Evolutionary conservation across 2,888 invertebrate genomes (phyloP), one percentile per base, ranked within the genome.

Genomic region (Apamea epomidion): DNA sequence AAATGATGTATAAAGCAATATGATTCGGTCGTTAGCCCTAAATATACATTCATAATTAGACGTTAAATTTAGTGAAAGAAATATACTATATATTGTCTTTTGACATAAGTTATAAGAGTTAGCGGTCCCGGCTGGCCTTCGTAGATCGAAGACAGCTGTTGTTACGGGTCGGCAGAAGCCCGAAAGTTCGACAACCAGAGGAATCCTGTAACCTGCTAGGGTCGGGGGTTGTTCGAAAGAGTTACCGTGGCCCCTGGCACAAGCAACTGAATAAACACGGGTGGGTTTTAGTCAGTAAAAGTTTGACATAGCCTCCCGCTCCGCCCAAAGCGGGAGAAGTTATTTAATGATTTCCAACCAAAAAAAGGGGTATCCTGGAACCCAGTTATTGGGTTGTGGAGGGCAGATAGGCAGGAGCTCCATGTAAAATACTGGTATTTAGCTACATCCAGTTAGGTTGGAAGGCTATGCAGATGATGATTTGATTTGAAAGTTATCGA

Each of bases 41-140:
- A 81, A 69, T 67, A 78, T 45, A 79, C 65, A 83, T n/a, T 58
- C 48, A 54, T 83, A 85, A 87, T 89, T 75, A 87, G 79, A 64
- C 37, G 72, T 80, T 81, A 78, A 83, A 89, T 80, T 80, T 79
- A 54, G 69, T 81, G 71, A 78, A 88, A 80, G 82, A 82, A 54
- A 68, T 76, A 25, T 65, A 74, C 64, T 67, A 74, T 65, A 69
- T 65, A 70, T 62, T 70, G 12, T 51, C 1, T 21, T 14, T n/a
- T 71, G 71, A 0, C 18, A 0, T 42, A 75, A 51, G 68, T 65
- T 29, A 71, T 1, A 75, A 78, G 81, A 76, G 62, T 5, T 21
- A 45, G 89, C 85, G 54, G 25, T 12, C 29, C 18, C 18, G 0
- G n/a, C 12, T 29, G 45, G 12, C n/a, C 10, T 45, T 68, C 42